These are phyloP conservation scores for Drosophila nannoptera DNA, from an alignment of 1,140 invertebrate genomes.

Conservation along the genomic window DNA sequence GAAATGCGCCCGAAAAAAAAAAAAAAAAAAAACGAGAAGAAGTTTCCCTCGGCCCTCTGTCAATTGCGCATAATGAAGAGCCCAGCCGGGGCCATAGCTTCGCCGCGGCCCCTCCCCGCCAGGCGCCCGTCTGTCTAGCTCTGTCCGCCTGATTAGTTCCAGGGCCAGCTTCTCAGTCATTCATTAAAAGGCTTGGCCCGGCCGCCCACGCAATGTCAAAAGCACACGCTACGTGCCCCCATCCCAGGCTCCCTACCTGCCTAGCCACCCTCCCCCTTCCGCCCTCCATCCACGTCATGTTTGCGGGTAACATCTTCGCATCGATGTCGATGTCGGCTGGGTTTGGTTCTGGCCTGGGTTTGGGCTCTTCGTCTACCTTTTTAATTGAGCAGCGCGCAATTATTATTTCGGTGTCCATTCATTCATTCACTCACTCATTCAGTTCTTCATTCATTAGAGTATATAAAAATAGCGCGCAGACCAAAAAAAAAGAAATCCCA, in stretches of 20 bases:
- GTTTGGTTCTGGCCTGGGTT: slow-evolving; percentile 12
- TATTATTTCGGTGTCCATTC: slow-evolving; percentile 55
- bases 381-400: slow-evolving; percentile 76
- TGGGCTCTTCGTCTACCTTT: slow-evolving; percentile 35
- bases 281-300: no score
- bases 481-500: no score
- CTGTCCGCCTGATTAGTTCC: slow-evolving; percentile 58
- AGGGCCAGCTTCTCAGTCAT: slow-evolving; percentile 40
- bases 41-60: slow-evolving; percentile 1
- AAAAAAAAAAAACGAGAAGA: slow-evolving; percentile 1
- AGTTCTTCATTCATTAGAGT: slow-evolving; percentile 52
- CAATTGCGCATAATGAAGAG: slow-evolving; percentile 65
- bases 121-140: background rate
- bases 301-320: background rate
- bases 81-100: background rate
- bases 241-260: background rate
- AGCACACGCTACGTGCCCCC: background rate
- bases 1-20: slow-evolving; percentile 33
- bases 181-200: slow-evolving; percentile 62
- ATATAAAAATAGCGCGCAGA: slow-evolving; percentile 74
- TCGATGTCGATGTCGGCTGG: slow-evolving; percentile 9
- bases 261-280: background rate
- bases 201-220: slow-evolving; percentile 67
- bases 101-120: background rate
- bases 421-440: slow-evolving; percentile 34